Conservation (phyloP, 2,888 invertebrate genomes). For the Orgyia antiqua region DNA sequence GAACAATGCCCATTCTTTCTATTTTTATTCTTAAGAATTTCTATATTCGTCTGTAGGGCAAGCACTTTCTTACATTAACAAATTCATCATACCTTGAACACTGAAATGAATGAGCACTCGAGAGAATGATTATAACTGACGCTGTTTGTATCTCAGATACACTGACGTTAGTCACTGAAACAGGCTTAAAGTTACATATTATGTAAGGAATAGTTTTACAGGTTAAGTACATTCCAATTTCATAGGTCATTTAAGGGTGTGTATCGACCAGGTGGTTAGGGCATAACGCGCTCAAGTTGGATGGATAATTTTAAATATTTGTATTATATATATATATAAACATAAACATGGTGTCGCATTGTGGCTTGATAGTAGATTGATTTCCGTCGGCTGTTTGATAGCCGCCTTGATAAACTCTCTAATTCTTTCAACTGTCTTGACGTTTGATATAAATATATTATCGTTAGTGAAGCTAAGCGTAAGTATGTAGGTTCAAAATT, state of each 20-base stretch:
- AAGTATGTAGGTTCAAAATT: slow-evolving; percentile 26
- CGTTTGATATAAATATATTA: slow-evolving; percentile 20
- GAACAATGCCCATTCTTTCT: no score
- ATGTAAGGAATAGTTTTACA: slow-evolving; percentile 16
- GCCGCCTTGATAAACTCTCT: slow-evolving; percentile 9
- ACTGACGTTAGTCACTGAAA: slow-evolving; percentile 49
- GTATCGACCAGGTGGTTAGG: slow-evolving; percentile 13
- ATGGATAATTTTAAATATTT: slow-evolving; percentile 15
- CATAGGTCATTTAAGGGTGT: slow-evolving; percentile 12
- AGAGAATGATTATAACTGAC: no score
- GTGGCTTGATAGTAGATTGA: slow-evolving; percentile 26
- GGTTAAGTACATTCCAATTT: slow-evolving; percentile 34
- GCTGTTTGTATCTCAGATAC: slow-evolving; percentile 11
- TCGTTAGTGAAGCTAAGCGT: slow-evolving; percentile 26
- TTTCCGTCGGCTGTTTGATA: slow-evolving; percentile 17
- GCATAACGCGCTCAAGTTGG: slow-evolving; percentile 20
- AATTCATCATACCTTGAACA: no score
- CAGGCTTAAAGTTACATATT: slow-evolving; percentile 42
- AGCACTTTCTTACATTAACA: no score
- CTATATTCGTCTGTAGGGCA: no score
- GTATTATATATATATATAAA: slow-evolving; percentile 9
- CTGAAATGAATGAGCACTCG: no score
- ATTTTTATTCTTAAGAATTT: no score
- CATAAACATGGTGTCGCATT: slow-evolving; percentile 20
- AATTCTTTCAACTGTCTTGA: slow-evolving; percentile 16